Evolutionary conservation across 2,797 vertebrate species (phyloP).

Genomic region (Anomalospiza imberbis): DNA sequence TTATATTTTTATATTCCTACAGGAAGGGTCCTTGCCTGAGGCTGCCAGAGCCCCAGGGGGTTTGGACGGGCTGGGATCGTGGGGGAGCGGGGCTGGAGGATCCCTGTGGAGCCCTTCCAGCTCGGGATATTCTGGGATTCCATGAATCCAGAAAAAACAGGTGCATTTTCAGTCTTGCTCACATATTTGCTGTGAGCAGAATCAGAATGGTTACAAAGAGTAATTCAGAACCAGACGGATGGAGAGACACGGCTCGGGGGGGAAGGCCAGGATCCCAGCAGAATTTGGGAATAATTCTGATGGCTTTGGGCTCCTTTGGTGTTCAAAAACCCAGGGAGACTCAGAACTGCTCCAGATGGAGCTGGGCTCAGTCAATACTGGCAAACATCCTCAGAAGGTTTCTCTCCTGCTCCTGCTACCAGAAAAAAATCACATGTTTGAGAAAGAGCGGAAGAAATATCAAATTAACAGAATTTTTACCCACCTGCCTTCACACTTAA

Average conservation of each 20-base stretch:
- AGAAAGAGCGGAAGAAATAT: background rate
- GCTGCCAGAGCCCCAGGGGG: no score
- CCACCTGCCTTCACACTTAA: background rate
- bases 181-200: background rate
- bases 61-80: background rate
- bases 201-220: background rate
- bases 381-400: background rate
- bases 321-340: background rate
- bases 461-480: background rate
- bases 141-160: background rate
- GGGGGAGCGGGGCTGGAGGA: background rate
- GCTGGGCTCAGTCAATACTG: background rate
- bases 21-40: background rate
- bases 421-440: background rate
- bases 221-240: background rate
- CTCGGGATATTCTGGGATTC: background rate
- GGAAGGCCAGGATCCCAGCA: background rate
- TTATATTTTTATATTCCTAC: no score
- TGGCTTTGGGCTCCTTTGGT: background rate
- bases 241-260: background rate
- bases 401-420: background rate
- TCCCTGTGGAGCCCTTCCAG: background rate
- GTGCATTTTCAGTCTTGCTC: background rate
- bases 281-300: background rate
- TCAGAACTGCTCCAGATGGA: background rate